Percentiles rank a stretch among this genome's conserved stretches.
Conservation (phyloP, 2,888 invertebrate species). For the Pyrrhia umbra region DNA sequence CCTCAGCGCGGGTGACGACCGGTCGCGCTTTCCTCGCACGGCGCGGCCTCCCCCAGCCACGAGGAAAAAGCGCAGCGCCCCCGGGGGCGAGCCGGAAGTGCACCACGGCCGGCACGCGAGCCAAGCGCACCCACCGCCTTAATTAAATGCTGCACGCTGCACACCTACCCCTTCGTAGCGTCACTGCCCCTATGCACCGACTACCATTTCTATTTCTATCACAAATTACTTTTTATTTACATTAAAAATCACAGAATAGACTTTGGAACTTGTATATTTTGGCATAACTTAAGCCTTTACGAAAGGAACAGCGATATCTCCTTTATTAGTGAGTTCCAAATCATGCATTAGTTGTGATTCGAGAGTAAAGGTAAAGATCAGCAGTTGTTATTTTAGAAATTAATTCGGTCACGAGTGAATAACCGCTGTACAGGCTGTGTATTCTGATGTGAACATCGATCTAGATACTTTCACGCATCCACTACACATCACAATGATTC, state of each 20-base stretch:
- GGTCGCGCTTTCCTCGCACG: slow-evolving; percentile 86
- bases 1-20: slow-evolving; percentile 87
- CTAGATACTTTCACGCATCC: slow-evolving; percentile 59
- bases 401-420: slow-evolving; percentile 69
- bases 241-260: slow-evolving; percentile 16
- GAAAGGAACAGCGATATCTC: not conserved
- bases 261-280: not conserved
- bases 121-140: slow-evolving; percentile 87
- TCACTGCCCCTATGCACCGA: slow-evolving; percentile 50
- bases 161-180: slow-evolving; percentile 77
- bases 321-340: not conserved
- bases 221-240: slow-evolving; percentile 44
- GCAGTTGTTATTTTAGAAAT: slow-evolving; percentile 59
- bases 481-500: slow-evolving; percentile 29
- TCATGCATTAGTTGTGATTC: not conserved
- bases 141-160: slow-evolving; percentile 87
- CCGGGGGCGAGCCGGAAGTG: slow-evolving; percentile 86
- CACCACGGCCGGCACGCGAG: slow-evolving; percentile 86
- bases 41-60: slow-evolving; percentile 75
- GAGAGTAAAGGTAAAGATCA: slow-evolving; percentile 22
- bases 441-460: slow-evolving; percentile 60
- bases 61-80: slow-evolving; percentile 88
- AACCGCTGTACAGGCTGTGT: slow-evolving; percentile 64
- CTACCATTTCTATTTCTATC: slow-evolving; percentile 48
- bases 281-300: not conserved